These are phyloP conservation scores for Ophion slaviceki DNA, from an alignment of 2,888 invertebrate species.

Conservation along the genomic window DNA sequence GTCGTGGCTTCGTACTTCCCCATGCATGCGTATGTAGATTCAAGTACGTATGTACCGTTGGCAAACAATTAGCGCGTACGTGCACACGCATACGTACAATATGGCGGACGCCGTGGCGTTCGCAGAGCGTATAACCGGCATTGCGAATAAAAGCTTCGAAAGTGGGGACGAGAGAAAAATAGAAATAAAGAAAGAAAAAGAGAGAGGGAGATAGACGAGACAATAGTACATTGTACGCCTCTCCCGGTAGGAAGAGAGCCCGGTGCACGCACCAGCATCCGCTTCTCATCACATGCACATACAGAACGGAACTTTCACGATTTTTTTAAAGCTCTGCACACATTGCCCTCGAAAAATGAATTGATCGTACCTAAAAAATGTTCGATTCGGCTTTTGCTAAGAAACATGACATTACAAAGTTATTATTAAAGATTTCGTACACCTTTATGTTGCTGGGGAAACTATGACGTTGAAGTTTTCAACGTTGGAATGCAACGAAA, in stretches of 20 bases:
- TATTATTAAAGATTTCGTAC: too few species aligned
- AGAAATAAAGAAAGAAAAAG: constrained; percentile 48
- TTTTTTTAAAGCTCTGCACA: constrained; percentile 43
- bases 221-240: constrained; percentile 77
- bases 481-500: too few species aligned
- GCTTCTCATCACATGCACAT: constrained; percentile 75
- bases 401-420: too few species aligned
- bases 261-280: constrained; percentile 73
- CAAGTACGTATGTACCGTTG: background rate
- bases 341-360: constrained; percentile 30
- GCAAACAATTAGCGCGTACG: constrained; percentile 31
- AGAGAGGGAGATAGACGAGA: constrained; percentile 69
- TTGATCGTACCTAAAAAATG: constrained; percentile 2
- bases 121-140: constrained; percentile 53
- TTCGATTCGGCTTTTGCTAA: too few species aligned
- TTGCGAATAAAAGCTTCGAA: constrained; percentile 59
- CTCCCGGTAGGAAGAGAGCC: constrained; percentile 60
- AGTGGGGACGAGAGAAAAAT: constrained; percentile 41
- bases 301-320: constrained; percentile 36
- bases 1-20: too few species aligned
- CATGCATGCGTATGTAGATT: background rate
- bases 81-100: constrained; percentile 3
- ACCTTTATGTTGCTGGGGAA: too few species aligned
- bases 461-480: too few species aligned
- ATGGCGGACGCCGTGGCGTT: constrained; percentile 16